Conservation (phyloP, 2,113 vertebrate species). For the Vulpes ferrilata region DNA sequence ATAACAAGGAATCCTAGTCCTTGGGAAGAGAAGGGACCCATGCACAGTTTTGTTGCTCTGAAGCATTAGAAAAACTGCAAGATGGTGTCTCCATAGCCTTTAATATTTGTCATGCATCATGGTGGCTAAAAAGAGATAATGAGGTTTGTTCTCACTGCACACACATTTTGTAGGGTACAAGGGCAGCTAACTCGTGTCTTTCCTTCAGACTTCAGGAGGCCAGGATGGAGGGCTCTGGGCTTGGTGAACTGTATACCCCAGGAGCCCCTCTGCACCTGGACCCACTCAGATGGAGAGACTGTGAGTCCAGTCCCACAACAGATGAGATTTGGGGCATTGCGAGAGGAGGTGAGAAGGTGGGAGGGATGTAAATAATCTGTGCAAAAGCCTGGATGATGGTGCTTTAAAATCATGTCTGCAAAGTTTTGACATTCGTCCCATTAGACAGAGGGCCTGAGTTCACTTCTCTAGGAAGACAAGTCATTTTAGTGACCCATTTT, state of each 20-base stretch:
- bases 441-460: not conserved
- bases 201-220: not conserved
- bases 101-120: not conserved
- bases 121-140: not conserved
- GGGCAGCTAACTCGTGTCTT: not conserved
- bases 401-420: not conserved
- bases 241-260: fast-evolving
- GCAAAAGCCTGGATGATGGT: no score
- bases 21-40: not conserved
- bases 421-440: not conserved
- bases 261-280: not conserved
- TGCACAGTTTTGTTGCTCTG: not conserved
- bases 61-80: not conserved
- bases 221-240: no score
- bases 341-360: no score
- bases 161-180: fast-evolving
- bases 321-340: not conserved
- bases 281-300: not conserved
- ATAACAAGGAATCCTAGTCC: not conserved
- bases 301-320: not conserved
- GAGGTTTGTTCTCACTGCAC: fast-evolving
- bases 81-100: not conserved
- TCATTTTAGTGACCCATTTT: not conserved
- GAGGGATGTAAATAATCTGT: not conserved
- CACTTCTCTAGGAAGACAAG: not conserved